Percentiles rank a stretch among this genome's conserved stretches.
These are phyloP conservation scores for Pycnonotus jocosus DNA, from an alignment of 2,113 vertebrate genomes.

Conservation along the genomic window DNA sequence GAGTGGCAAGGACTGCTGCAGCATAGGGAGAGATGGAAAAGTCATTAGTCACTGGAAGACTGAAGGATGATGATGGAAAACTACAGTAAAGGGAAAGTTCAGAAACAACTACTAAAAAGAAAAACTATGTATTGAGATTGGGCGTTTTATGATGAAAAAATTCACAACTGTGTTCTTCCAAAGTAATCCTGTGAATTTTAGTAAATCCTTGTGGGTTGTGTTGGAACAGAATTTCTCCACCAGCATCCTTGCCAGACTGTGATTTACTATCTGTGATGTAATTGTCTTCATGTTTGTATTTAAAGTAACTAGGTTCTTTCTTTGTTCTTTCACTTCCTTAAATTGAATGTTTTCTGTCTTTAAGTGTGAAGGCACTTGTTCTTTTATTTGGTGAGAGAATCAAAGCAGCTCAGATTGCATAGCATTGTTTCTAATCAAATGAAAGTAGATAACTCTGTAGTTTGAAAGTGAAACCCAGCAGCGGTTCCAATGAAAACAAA, in stretches of 20 bases:
- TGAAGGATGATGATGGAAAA: not conserved
- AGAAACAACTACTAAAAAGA: not conserved
- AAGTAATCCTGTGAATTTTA: not conserved
- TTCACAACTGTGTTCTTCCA: not conserved
- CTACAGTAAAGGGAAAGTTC: not conserved
- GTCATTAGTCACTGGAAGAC: not conserved
- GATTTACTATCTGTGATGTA: slow-evolving; percentile 26
- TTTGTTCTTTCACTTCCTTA: slow-evolving; percentile 44
- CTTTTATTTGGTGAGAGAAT: slow-evolving; percentile 49
- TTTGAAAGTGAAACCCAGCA: slow-evolving; percentile 50
- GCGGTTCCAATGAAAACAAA: slow-evolving; percentile 48
- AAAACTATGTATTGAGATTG: not conserved
- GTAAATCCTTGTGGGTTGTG: not conserved
- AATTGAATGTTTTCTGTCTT: slow-evolving; percentile 35
- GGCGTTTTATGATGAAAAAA: not conserved
- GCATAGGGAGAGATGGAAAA: not conserved
- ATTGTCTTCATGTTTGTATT: slow-evolving; percentile 32
- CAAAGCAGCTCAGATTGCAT: slow-evolving; percentile 36
- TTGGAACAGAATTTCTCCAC: not conserved
- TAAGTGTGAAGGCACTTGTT: not conserved
- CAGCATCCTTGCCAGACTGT: not conserved
- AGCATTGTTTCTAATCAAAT: slow-evolving; percentile 56
- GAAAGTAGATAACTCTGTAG: slow-evolving; percentile 53
- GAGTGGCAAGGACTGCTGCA: not conserved
- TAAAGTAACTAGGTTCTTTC: slow-evolving; percentile 14